Evolutionary conservation across 1,140 invertebrate genomes (phyloP).

Genomic region (Rhagoletis zephyria): DNA sequence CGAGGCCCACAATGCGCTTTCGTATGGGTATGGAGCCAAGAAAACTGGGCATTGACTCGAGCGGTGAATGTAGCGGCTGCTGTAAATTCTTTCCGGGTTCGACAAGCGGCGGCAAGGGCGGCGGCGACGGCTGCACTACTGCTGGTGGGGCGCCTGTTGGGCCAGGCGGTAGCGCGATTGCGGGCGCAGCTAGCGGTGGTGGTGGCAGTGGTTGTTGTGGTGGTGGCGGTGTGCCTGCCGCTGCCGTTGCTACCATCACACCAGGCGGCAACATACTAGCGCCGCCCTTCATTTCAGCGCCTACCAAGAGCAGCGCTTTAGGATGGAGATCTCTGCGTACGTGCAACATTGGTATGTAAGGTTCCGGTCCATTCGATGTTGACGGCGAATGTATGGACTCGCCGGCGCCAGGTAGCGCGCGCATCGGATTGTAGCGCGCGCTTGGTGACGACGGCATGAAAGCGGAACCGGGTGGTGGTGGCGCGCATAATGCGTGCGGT

Average conservation of each 20-base stretch:
- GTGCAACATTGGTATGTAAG: slow-evolving; percentile 78
- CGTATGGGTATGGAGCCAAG: slow-evolving; percentile 77
- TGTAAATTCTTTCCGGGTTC: slow-evolving; percentile 55
- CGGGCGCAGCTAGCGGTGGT: background rate
- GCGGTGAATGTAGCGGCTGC: slow-evolving; percentile 70
- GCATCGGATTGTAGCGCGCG: slow-evolving; percentile 63
- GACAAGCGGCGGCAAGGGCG: slow-evolving; percentile 69
- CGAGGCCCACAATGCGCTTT: slow-evolving; percentile 68
- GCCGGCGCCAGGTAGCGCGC: slow-evolving; percentile 71
- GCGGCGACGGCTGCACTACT: slow-evolving; percentile 61
- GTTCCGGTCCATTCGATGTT: slow-evolving; percentile 64
- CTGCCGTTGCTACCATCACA: background rate
- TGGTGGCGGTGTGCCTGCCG: background rate
- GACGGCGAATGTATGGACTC: slow-evolving; percentile 68
- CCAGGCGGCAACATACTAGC: slow-evolving; percentile 34
- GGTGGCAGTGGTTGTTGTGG: slow-evolving; percentile 22
- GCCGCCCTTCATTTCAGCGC: slow-evolving; percentile 64
- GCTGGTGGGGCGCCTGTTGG: background rate
- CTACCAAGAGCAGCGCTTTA: slow-evolving; percentile 71
- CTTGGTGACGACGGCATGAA: slow-evolving; percentile 10
- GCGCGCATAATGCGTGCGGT: background rate
- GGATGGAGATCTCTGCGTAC: slow-evolving; percentile 82
- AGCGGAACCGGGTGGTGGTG: background rate
- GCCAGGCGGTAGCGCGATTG: background rate
- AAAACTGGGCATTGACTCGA: slow-evolving; percentile 75